Conservation (phyloP, 1,140 invertebrate genomes). For the Neodiprion fabricii region DNA sequence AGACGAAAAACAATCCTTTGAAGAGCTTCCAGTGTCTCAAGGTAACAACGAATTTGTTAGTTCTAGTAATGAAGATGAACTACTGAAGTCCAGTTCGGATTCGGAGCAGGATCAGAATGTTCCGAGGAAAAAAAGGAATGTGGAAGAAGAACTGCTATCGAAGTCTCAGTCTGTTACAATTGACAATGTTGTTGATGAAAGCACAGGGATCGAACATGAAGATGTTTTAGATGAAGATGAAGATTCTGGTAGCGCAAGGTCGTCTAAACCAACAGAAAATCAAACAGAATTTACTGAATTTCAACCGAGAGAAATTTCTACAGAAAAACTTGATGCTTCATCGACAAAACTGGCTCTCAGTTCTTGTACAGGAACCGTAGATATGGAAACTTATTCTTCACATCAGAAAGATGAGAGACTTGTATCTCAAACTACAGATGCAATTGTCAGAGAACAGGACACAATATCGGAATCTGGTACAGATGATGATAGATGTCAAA, state of each 20-base stretch:
- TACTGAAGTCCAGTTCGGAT: conserved; percentile 11
- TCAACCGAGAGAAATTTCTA: too few relatives aligned
- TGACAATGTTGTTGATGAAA: not conserved
- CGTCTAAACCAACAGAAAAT: not conserved
- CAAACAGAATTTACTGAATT: too few relatives aligned
- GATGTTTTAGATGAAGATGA: not conserved
- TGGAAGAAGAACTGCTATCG: not conserved
- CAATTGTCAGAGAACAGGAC: too few relatives aligned
- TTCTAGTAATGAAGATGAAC: not conserved
- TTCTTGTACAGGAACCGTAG: too few relatives aligned
- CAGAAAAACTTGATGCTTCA: too few relatives aligned
- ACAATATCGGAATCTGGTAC: conserved; percentile 28
- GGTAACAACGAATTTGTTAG: not conserved
- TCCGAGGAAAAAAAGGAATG: not conserved
- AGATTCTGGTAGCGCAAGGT: not conserved
- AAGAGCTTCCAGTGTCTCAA: not conserved
- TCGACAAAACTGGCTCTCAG: too few relatives aligned
- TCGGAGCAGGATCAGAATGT: conserved; percentile 9
- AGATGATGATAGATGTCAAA: conserved; percentile 19
- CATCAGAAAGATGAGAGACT: too few relatives aligned
- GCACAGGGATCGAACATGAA: not conserved
- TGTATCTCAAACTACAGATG: too few relatives aligned
- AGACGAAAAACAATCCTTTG: conserved; percentile 3
- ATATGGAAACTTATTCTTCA: too few relatives aligned
- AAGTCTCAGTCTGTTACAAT: not conserved